Evolutionary conservation across 2,797 vertebrate genomes (phyloP), one percentile per base, ranked within the genome.

Genomic region (Gephyroberyx darwinii): DNA sequence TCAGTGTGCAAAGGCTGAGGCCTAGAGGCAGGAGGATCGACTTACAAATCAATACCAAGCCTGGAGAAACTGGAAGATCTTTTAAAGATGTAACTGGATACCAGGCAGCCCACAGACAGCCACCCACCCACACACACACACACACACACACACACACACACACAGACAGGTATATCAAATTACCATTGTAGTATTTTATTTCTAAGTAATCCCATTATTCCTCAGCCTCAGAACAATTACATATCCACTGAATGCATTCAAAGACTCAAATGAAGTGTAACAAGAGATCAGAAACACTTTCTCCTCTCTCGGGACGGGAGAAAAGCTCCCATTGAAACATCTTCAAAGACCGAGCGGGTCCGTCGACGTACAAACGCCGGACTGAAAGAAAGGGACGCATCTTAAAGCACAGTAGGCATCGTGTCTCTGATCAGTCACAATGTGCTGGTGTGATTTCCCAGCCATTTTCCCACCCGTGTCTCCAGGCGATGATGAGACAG

Each of bases 221-320:
- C 62, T 89, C 74, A 79, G 86, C 86, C 74, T 91, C 85, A 82
- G 90, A 92, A 91, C 91, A 93, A 92, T 93, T 91, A 89, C 82
- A 88, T 78, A 85, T 86, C 77, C 81, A 87, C 83, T 71, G 75
- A 90, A 83, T 69, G 81, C 85, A 86, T 91, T 92, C 85, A 87
- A 74, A 65, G 89, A 74, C 84, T 87, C 84, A 90, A 90, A 93
- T 90, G 89, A 92, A 89, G 88, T 90, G 89, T 90, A 92, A 92
- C 82, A 50, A 69, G 90, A 91, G 89, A 92, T 90, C 87, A 90
- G 88, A 89, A 75, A 83, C 83, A 82, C 81, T 78, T 60, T 85
- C 43, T 69, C 66, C 26, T 90, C 86, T 78, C 81, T 74, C 5
- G 48, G 41, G 86, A 74, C 71, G 60, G 55, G 5, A 77, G 74